Base-by-base conservation (phyloP, 1,140 invertebrate species). In the Contarinia nasturtii region DNA sequence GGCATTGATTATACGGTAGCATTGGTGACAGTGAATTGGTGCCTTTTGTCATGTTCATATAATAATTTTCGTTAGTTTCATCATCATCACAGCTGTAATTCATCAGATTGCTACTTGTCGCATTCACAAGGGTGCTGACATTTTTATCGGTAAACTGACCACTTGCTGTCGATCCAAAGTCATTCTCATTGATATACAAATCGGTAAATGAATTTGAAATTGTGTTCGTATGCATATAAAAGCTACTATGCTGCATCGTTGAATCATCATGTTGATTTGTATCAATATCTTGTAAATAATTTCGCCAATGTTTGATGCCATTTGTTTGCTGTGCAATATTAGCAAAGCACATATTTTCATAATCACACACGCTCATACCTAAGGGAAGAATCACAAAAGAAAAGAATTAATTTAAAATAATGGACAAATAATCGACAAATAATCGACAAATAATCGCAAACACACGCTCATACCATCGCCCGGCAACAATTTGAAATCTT, bases 331-430 rank as follows among this genome's bases (percentile, higher is more conserved):
- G 20, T 14, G 17, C 40, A 27, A 41, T 20, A 42, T 48, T 48
- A 15, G 37, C n/a, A 33, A 48, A 48, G 17, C 38, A 48, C 46
- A 48, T 48, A 18, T 48, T 48, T 37, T 48, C 46, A 33, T 48
- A 48, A 20, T 48, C 46, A 21, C 46, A 8, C 14, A 48, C 40
- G 27, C 27, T 48, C 11, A 48, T 14, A 2, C 40, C 27, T n/a
- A n/a, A n/a, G n/a, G n/a, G n/a, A n/a, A n/a, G n/a, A n/a, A n/a
- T n/a, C n/a, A n/a, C n/a, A n/a, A n/a, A n/a, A n/a, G n/a, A n/a
- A n/a, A n/a, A n/a, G n/a, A n/a, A n/a, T n/a, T n/a, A n/a, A n/a
- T n/a, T n/a, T n/a, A n/a, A n/a, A n/a, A n/a, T n/a, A n/a, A n/a
- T n/a, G n/a, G n/a, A n/a, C n/a, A n/a, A n/a, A n/a, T n/a, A n/a